A percentile compares a stretch with the other conserved stretches of the same genome.
Conservation (phyloP, 2,797 vertebrate genomes). For the Coregonus sp. region DNA sequence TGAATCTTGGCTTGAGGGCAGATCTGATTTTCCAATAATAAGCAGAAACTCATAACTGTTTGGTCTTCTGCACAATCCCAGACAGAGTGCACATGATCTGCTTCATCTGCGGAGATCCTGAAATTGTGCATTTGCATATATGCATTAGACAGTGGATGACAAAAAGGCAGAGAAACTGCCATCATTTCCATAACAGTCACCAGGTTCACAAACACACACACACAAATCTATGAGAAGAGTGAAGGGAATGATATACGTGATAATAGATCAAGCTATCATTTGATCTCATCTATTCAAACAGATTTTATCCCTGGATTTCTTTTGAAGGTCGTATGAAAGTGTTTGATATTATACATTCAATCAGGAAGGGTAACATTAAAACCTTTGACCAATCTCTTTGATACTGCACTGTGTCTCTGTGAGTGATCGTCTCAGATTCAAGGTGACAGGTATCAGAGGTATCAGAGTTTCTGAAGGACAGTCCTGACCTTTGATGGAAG, state of each 20-base stretch:
- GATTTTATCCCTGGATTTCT: background rate
- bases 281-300: background rate
- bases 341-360: slow-evolving; percentile 27
- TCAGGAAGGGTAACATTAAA: background rate
- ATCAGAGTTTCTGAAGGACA: background rate
- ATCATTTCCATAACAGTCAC: slow-evolving; percentile 36
- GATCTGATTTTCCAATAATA: background rate
- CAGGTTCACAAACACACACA: slow-evolving; percentile 13
- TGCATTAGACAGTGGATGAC: slow-evolving; percentile 31
- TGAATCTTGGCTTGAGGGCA: background rate
- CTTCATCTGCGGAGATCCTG: slow-evolving; percentile 47
- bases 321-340: slow-evolving; percentile 1
- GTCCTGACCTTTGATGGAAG: background rate
- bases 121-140: slow-evolving; percentile 63
- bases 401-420: slow-evolving; percentile 26
- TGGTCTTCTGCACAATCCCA: slow-evolving; percentile 4
- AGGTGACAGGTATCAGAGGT: background rate
- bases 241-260: background rate
- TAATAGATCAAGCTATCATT: background rate
- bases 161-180: slow-evolving; percentile 45
- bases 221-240: background rate
- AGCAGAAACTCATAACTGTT: slow-evolving; percentile 7
- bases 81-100: slow-evolving; percentile 15
- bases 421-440: slow-evolving; percentile 12
- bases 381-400: slow-evolving; percentile 19